phyloP scores from a whole-genome alignment of 1,140 invertebrate species.

The Acromyrmex charruanus region DNA sequence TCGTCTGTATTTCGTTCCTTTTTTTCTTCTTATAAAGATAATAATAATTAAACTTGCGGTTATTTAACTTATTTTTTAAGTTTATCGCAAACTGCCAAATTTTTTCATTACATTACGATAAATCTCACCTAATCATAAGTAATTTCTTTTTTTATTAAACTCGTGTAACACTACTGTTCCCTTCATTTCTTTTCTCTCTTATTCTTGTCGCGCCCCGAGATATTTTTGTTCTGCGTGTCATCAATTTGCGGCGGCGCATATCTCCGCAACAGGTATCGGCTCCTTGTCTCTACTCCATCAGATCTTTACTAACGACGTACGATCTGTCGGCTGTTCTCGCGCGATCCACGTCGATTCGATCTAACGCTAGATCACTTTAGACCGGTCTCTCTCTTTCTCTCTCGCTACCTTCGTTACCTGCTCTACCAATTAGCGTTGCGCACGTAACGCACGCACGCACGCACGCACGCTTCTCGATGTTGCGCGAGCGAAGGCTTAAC shows the following conservation, averaged over 20 bases:
- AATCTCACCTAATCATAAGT: not conserved
- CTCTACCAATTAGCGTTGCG: constrained; percentile 65
- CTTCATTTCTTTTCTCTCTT: not conserved
- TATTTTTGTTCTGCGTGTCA: constrained; percentile 24
- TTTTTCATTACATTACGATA: constrained; percentile 12
- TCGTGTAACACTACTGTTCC: not conserved
- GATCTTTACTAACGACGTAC: constrained; percentile 36
- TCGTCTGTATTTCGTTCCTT: not conserved
- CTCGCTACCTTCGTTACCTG: constrained; percentile 13
- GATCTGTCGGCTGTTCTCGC: constrained; percentile 35
- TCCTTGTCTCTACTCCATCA: constrained; percentile 36
- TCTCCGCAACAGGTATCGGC: constrained; percentile 43
- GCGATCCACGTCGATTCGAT: constrained; percentile 50
- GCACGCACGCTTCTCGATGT: constrained; percentile 3
- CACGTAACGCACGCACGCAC: constrained; percentile 7
- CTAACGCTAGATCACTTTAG: constrained; percentile 53
- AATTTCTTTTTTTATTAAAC: constrained; percentile 2
- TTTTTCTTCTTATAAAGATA: not conserved
- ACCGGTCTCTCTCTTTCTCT: constrained; percentile 57
- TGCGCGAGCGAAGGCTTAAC: constrained; percentile 11
- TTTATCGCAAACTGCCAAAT: not conserved
- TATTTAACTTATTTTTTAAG: not conserved
- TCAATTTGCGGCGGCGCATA: constrained; percentile 9
- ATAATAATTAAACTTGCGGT: not conserved
- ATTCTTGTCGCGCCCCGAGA: not conserved